A percentile compares a stretch with the other conserved stretches of the same genome.
These are phyloP conservation scores for Seira musarum DNA, from an alignment of 2,888 invertebrate genomes.

Conservation along the genomic window DNA sequence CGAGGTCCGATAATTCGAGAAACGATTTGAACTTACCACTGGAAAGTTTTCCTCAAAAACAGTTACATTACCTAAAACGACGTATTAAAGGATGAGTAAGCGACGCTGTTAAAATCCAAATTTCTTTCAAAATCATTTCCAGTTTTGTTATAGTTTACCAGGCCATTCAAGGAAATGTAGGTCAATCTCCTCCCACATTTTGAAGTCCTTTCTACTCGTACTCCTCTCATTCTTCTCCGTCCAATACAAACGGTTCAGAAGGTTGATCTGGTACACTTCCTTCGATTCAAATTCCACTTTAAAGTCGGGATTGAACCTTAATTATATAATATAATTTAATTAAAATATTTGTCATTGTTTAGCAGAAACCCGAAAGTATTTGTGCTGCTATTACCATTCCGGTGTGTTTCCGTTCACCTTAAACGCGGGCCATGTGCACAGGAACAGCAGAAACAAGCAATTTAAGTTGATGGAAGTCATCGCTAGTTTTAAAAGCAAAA, in stretches of 20 bases:
- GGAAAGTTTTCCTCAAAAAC: not conserved
- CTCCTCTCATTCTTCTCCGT: constrained; percentile 65
- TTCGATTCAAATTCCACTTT: constrained; percentile 45
- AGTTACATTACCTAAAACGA: not conserved
- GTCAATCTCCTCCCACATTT: constrained; percentile 60
- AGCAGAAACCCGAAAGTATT: no score
- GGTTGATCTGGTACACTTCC: constrained; percentile 36
- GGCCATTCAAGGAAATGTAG: constrained; percentile 66
- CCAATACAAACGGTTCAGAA: constrained; percentile 51
- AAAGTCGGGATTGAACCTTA: constrained; percentile 21
- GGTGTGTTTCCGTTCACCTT: no score
- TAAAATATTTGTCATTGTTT: no score
- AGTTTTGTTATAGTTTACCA: no score
- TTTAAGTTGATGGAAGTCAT: no score
- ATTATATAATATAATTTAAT: no score
- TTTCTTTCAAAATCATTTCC: no score
- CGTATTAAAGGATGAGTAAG: not conserved
- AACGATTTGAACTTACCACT: constrained; percentile 7
- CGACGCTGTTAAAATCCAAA: not conserved
- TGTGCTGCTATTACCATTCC: no score
- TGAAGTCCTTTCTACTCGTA: constrained; percentile 60
- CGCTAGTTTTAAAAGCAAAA: no score
- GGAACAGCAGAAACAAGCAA: no score
- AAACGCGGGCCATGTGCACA: no score
- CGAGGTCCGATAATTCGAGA: not conserved